phyloP scores from a whole-genome alignment of 2,888 invertebrate species.

The Cyrtodaria siliqua region DNA sequence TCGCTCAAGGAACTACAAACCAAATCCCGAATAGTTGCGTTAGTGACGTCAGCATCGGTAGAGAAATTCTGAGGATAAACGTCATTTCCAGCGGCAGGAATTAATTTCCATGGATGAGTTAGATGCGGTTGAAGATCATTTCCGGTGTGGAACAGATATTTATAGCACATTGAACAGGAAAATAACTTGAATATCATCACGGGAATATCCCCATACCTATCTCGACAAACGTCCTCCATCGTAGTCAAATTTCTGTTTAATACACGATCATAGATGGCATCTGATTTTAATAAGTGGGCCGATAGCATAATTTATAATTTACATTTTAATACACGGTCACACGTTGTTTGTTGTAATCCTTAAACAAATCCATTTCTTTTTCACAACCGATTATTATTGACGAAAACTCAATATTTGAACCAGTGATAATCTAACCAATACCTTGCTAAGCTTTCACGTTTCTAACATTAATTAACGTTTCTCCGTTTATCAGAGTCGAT shows the following conservation, averaged over 20 bases:
- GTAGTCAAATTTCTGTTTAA: neutral
- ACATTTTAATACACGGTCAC: too few relatives aligned
- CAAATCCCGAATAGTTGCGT: constrained; percentile 41
- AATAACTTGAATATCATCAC: constrained; percentile 57
- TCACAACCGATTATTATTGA: too few relatives aligned
- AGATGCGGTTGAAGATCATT: constrained; percentile 27
- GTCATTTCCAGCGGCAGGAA: constrained; percentile 18
- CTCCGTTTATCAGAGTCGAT: too few relatives aligned
- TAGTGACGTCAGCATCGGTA: constrained; percentile 62
- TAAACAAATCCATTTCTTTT: too few relatives aligned
- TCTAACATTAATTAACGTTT: too few relatives aligned
- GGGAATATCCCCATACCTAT: constrained; percentile 42
- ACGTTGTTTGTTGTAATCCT: too few relatives aligned
- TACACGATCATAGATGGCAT: too few relatives aligned
- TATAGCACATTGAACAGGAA: constrained; percentile 72
- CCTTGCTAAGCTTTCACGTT: too few relatives aligned
- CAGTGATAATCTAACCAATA: too few relatives aligned
- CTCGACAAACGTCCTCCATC: constrained; percentile 52
- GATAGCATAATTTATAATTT: too few relatives aligned
- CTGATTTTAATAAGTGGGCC: too few relatives aligned
- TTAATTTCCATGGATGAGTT: constrained; percentile 29
- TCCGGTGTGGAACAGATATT: constrained; percentile 66
- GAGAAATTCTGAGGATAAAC: constrained; percentile 38
- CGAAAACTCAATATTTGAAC: too few relatives aligned
- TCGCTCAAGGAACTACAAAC: constrained; percentile 65